Conservation (phyloP, 2,888 invertebrate species). For the Eupithecia inturbata region DNA sequence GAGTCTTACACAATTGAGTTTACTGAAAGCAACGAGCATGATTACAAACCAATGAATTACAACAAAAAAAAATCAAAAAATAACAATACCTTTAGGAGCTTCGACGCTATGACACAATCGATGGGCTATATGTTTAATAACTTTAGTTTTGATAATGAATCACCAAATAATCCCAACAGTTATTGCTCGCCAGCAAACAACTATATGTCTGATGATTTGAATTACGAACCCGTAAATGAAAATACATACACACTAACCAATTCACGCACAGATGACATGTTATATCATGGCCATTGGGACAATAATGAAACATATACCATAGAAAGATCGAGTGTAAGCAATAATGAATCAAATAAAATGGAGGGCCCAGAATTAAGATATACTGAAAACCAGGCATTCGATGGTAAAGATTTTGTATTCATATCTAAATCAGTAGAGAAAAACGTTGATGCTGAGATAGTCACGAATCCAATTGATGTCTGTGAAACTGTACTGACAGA, state of each 20-base stretch:
- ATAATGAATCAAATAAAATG: constrained; percentile 1
- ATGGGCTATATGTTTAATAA: constrained; percentile 16
- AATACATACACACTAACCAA: constrained; percentile 26
- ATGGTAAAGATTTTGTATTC: constrained; percentile 28
- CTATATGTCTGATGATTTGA: neutral
- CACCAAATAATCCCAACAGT: neutral
- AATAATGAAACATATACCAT: constrained; percentile 30
- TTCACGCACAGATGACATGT: neutral
- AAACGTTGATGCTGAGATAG: constrained; percentile 15
- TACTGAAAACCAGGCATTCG: neutral
- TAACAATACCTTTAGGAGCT: constrained; percentile 1
- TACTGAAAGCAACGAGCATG: constrained; percentile 37
- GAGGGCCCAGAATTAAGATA: neutral
- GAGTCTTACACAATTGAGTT: constrained; percentile 54
- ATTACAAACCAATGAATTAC: constrained; percentile 13
- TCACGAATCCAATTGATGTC: constrained; percentile 33
- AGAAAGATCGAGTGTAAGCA: constrained; percentile 11
- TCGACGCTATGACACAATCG: constrained; percentile 22
- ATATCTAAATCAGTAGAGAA: constrained; percentile 31
- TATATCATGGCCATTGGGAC: constrained; percentile 3
- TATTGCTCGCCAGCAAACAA: neutral
- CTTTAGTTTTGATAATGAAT: neutral
- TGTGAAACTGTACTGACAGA: constrained; percentile 34
- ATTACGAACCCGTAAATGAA: constrained; percentile 21
- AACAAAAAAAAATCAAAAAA: constrained; percentile 2